Base-by-base conservation (phyloP, 2,113 vertebrate species). In the Sciurus niger region DNA sequence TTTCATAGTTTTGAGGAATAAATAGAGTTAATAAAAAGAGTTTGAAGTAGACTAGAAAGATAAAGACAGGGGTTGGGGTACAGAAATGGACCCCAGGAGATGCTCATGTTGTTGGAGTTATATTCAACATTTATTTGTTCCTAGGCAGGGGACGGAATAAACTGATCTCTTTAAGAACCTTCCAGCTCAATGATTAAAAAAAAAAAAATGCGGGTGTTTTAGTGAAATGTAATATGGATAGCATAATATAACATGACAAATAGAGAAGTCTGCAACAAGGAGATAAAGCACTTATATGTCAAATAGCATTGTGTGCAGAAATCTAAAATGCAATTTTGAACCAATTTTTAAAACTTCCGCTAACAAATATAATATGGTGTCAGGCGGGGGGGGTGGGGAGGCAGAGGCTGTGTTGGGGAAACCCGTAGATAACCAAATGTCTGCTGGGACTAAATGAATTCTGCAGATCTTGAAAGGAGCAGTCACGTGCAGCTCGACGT, bases 211-310 rank as follows among this genome's bases (percentile, higher is more conserved):
- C 48, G 73, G 60, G 32, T 34, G 32, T 94, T 90, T 63, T 55
- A 68, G 72, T 78, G 82, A 95, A 84, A 82, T 74, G 24, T 55
- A 72, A 51, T 83, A 51, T 34, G 48, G 84, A 34, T 90, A 46
- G 32, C 77, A 73, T 73, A 86, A 55, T 73, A 48, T 48, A 67
- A 72, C 13, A 3, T 2, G 63, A 76, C 90, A 60, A 87, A 80
- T 16, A 55, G 80, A 77, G 48, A 93, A 95, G 46, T 68, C 89
- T 92, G 89, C 40, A 63, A 51, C 60, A 53, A n/a, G 80, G 60
- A 94, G 96, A 90, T 95, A 90, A 96, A 95, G 63, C 51, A 65
- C 65, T 79, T 92, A 48, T 22, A 82, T 72, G 79, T 84, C 95
- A 93, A 30, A 80, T 24, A n/a, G 34, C 80, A 79, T 84, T 88